Conservation (phyloP, 1,140 invertebrate genomes). For the Drosophila orosa region DNA sequence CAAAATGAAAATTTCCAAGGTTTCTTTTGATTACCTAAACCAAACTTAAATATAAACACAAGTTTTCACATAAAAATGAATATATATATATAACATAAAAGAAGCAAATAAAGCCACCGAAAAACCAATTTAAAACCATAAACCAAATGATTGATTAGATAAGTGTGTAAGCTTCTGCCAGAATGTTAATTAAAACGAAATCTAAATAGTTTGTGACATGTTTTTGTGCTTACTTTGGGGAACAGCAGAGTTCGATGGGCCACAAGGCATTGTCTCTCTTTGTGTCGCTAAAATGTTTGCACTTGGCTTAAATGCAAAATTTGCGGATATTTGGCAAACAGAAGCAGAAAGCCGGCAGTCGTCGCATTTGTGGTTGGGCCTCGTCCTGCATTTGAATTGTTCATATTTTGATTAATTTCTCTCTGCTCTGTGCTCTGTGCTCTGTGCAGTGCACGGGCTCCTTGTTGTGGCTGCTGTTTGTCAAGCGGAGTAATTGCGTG, state of each 20-base stretch:
- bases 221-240: conserved; percentile 5
- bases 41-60: background rate
- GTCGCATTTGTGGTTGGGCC: conserved; percentile 13
- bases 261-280: conserved; percentile 4
- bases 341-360: conserved; percentile 8
- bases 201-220: background rate
- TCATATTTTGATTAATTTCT: conserved; percentile 42
- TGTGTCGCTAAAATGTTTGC: conserved; percentile 37
- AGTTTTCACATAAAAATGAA: background rate
- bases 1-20: no score
- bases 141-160: conserved; percentile 2
- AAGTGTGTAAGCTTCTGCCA: background rate
- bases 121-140: background rate
- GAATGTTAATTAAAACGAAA: conserved; percentile 20
- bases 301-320: conserved; percentile 41
- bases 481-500: conserved; percentile 45
- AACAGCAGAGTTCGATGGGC: conserved; percentile 11
- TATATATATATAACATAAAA: background rate
- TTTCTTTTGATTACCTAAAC: no score
- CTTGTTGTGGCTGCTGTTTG: conserved; percentile 44
- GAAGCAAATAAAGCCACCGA: background rate
- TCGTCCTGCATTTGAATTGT: conserved; percentile 5
- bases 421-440: conserved; percentile 1
- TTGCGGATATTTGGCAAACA: conserved; percentile 35
- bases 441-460: background rate